A percentile compares a stretch with the other conserved stretches of the same genome.
These are phyloP conservation scores for Drosophila pegasa DNA, from an alignment of 2,888 invertebrate genomes.

Conservation along the genomic window DNA sequence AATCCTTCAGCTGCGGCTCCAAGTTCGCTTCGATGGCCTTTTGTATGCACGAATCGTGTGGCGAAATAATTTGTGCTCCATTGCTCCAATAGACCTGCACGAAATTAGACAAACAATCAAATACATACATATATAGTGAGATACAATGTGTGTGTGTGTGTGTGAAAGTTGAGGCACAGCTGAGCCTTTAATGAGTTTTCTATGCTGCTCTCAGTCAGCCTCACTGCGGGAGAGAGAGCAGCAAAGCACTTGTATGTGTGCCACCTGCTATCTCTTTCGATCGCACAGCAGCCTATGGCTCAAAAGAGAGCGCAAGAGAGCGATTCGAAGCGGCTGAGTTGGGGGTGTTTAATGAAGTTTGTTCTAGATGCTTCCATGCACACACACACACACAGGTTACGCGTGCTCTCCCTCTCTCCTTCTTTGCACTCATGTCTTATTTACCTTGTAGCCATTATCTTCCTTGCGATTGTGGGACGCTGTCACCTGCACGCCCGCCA, in stretches of 20 bases:
- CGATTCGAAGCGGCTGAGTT: too few relatives aligned
- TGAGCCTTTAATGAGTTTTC: background rate
- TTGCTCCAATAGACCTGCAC: conserved; percentile 94
- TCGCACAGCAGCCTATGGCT: background rate
- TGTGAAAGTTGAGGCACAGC: background rate
- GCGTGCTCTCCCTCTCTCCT: too few relatives aligned
- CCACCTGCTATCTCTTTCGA: background rate
- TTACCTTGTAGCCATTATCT: conserved; percentile 96
- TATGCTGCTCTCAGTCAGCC: background rate
- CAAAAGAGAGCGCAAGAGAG: too few relatives aligned
- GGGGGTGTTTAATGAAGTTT: background rate
- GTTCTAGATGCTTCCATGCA: background rate
- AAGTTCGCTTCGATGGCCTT: conserved; percentile 91
- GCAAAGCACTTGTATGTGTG: background rate
- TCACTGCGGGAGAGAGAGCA: background rate
- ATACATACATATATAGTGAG: background rate
- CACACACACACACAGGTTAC: too few relatives aligned
- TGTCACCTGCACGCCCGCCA: conserved; percentile 96
- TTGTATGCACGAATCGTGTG: conserved; percentile 95
- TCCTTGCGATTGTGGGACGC: conserved; percentile 98
- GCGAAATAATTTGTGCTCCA: conserved; percentile 97
- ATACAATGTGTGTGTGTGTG: background rate
- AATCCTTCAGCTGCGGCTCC: conserved; percentile 91
- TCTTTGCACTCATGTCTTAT: background rate
- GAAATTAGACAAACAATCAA: background rate